Percentiles rank a stretch among this genome's conserved stretches.
These are phyloP conservation scores for Volucella bombylans DNA, from an alignment of 2,888 invertebrate genomes.

Conservation along the genomic window DNA sequence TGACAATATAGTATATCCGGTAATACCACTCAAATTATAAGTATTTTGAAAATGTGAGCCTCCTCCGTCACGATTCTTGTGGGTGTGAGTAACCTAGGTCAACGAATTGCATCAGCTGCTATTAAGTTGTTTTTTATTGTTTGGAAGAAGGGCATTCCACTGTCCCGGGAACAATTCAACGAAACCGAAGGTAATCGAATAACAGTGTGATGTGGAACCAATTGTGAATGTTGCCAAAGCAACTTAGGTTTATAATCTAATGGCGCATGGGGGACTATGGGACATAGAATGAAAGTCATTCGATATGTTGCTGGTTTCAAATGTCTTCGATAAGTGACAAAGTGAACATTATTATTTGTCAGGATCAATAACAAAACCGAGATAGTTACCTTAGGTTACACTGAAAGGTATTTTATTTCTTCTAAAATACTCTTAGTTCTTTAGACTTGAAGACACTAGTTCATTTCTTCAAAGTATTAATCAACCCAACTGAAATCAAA, in stretches of 20 bases:
- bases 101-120: conserved; percentile 15
- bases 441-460: too few species aligned
- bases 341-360: too few species aligned
- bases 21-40: not conserved
- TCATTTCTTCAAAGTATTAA: too few species aligned
- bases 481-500: too few species aligned
- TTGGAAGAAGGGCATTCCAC: not conserved
- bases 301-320: too few species aligned
- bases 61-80: not conserved
- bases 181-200: conserved; percentile 31
- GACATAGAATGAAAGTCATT: too few species aligned
- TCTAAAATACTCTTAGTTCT: too few species aligned
- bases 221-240: conserved; percentile 30
- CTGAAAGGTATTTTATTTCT: too few species aligned
- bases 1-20: not conserved
- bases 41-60: conserved; percentile 3
- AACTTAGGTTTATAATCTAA: conserved; percentile 47
- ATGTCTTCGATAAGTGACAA: too few species aligned
- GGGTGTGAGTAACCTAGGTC: conserved; percentile 23
- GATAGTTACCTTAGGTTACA: too few species aligned
- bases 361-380: too few species aligned
- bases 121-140: conserved; percentile 30
- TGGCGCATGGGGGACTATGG: too few species aligned
- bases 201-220: conserved; percentile 36
- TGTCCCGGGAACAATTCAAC: not conserved